Base-by-base conservation (phyloP, 1,140 invertebrate species). In the Chironomus tepperi region DNA sequence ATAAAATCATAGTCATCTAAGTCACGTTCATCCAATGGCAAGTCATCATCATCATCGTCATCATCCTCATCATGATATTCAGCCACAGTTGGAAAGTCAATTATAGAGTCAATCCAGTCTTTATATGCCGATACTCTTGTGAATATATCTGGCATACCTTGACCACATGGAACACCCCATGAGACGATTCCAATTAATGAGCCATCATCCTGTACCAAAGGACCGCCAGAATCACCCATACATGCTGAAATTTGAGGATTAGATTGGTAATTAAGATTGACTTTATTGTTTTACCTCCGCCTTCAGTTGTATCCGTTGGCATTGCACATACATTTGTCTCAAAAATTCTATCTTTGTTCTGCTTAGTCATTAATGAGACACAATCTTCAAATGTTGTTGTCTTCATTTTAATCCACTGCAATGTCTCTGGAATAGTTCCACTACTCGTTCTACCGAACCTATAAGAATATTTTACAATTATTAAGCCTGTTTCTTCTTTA, bases 91-190 rank as follows among this genome's bases (percentile, higher is more conserved):
- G 65, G 47, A 57, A 70, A 70, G 18, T 70, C 65, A 21, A 70
- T 70, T 18, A 18, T 10, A 18, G n/a, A 9, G 19, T 87, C 85
- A 72, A 89, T 87, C 87, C 87, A 89, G 19, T 85, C 82, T 3
- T 87, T 72, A 75, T 85, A 88, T 42, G 81, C 79, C 2, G 84
- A 83, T 5, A 87, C 83, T 74, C 84, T 79, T 0, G 84, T 85
- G 77, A 87, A 88, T 70, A 88, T 79, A 6, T 85, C 84, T 6
- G 84, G 83, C 15, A 78, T 74, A 43, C 81, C 78, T 8, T 76
- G 73, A 15, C 80, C 84, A 76, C 84, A 85, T 70, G 65, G 65
- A 1, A 70, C 65, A 0, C 65, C 65, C 65, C 65, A 70, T 21
- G 18, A 21, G 18, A 70, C 65, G 19, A 70, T 70, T 70, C 65